Evolutionary conservation across 2,797 vertebrate genomes (phyloP).

Genomic region (Myotis planiceps): DNA sequence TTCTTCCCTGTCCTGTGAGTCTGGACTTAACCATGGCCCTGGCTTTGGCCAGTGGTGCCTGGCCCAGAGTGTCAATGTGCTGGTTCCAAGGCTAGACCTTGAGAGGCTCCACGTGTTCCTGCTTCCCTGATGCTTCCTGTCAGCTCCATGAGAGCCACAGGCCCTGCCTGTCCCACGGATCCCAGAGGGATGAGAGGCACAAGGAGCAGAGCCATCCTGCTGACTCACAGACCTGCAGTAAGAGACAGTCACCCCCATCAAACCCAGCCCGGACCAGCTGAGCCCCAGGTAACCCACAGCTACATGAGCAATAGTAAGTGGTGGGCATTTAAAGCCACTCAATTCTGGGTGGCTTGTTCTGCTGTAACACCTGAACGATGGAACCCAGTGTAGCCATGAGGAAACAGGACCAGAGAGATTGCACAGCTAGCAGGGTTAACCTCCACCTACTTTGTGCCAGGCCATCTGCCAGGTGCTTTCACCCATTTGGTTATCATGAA

Average conservation of each 20-base stretch:
- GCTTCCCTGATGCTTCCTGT: not conserved
- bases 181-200: not conserved
- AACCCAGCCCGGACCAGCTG: not conserved
- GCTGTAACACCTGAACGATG: not conserved
- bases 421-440: accelerated
- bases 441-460: not conserved
- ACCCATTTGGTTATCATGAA: too few relatives aligned
- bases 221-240: not conserved
- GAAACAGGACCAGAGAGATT: not conserved
- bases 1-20: not conserved
- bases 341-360: not conserved
- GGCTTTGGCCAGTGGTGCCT: not conserved
- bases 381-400: not conserved
- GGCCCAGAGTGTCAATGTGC: not conserved
- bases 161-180: not conserved
- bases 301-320: not conserved
- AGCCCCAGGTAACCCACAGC: not conserved
- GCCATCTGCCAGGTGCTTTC: not conserved
- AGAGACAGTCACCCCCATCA: not conserved
- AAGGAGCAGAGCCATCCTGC: not conserved
- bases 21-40: not conserved
- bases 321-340: accelerated
- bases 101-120: not conserved
- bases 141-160: not conserved
- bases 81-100: not conserved